Evolutionary conservation across 2,113 vertebrate genomes (phyloP), one percentile per base, ranked within the genome.

Genomic region (Festucalex cinctus): DNA sequence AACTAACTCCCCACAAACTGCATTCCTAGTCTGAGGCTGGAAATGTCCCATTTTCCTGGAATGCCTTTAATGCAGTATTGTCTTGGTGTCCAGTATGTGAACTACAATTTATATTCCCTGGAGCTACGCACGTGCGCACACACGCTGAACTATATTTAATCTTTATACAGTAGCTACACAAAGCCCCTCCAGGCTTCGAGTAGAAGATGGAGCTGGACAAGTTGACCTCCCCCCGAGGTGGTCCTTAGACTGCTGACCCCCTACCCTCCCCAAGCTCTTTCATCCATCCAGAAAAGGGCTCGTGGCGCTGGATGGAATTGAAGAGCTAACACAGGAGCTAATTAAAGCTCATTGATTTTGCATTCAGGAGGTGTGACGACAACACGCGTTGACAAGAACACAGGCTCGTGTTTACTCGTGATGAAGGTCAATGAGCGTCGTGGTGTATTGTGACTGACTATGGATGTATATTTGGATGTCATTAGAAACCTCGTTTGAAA

Each of bases 381-480:
- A 84, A 89, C 79, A 84, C 70, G 80, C 79, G 83, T 84, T 82
- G 82, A 91, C 87, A 86, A 88, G 63, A 73, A 71, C 78, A 65
- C 77, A 59, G 68, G 61, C 53, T 28, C 73, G 77, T 75, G 71
- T 72, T 72, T 68, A 70, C 66, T 65, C 70, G 32, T 46, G 68
- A 90, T 80, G 90, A 91, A 91, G 89, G 90, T 91, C 87, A 85
- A 36, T 54, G 79, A 88, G 86, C 86, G 61, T 79, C 41, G 75
- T 28, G 24, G 53, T 28, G 24, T 19, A 17, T 46, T 19, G 43
- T 54, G 22, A 54, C 51, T 54, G 22, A 54, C 51, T 14, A 54
- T 54, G 51, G 5, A n/a, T 13, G 53, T 14, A 56, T 28, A 7
- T 57, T 10, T 24, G 12, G 51, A 17, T 9, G 6, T 57, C 54